Evolutionary conservation across 2,113 vertebrate species (phyloP).

Genomic region (Thermophis baileyi): DNA sequence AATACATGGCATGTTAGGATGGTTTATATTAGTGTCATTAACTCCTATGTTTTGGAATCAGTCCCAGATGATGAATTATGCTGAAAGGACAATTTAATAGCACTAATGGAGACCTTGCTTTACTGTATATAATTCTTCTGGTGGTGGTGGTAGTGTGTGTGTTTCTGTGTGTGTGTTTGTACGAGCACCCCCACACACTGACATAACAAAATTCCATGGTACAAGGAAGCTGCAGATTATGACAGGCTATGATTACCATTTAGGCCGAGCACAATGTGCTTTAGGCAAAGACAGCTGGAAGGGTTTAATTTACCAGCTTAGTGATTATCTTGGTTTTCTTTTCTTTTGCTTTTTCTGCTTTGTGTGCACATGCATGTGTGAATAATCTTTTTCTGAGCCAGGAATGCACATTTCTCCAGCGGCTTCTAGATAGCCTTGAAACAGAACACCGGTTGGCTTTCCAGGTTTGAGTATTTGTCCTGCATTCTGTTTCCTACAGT

Average conservation of each 20-base stretch:
- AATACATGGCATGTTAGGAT: constrained; percentile 64
- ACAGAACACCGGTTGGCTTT: background rate
- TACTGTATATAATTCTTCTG: constrained; percentile 26
- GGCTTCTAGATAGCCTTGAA: background rate
- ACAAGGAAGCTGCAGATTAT: background rate
- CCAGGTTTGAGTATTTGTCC: background rate
- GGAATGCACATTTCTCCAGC: background rate
- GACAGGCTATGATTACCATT: constrained; percentile 33
- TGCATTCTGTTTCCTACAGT: background rate
- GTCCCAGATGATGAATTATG: constrained; percentile 73
- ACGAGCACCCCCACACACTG: constrained; percentile 40
- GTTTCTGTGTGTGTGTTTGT: background rate
- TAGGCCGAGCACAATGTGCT: constrained; percentile 27
- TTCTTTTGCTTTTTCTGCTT: background rate
- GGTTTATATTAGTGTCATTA: constrained; percentile 72
- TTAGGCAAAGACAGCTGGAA: constrained; percentile 37
- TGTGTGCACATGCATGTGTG: background rate
- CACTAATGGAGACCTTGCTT: constrained; percentile 67
- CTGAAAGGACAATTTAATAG: constrained; percentile 70
- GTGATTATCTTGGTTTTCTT: background rate
- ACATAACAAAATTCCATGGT: background rate
- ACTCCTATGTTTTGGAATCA: constrained; percentile 71
- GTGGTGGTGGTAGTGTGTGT: background rate
- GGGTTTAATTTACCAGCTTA: constrained; percentile 28
- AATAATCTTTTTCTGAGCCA: background rate